Percentiles rank a stretch among this genome's conserved stretches.
Conservation (phyloP, 2,888 invertebrate species). For the Diabrotica balteata region DNA sequence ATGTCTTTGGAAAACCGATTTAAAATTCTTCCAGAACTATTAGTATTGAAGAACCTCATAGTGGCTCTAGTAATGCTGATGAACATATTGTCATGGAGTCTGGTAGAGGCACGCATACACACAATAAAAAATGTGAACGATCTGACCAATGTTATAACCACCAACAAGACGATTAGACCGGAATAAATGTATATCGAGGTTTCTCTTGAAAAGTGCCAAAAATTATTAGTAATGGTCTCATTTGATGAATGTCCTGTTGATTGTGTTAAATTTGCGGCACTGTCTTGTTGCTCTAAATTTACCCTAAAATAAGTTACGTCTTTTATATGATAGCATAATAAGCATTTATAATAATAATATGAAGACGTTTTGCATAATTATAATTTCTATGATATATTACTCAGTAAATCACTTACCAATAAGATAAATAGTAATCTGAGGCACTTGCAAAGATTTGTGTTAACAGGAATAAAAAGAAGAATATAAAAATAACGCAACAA, state of each 20-base stretch:
- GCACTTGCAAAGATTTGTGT: conserved; percentile 80
- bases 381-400: too few relatives aligned
- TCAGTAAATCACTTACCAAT: conserved; percentile 66
- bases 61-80: conserved; percentile 66
- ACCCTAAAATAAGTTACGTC: conserved; percentile 44
- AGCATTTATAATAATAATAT: too few relatives aligned
- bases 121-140: conserved; percentile 64
- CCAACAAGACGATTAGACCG: conserved; percentile 58
- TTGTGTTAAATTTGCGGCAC: conserved; percentile 14
- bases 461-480: conserved; percentile 70
- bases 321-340: too few relatives aligned
- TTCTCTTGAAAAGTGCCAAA: conserved; percentile 55
- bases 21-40: conserved; percentile 68
- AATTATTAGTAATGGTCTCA: conserved; percentile 30
- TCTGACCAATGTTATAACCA: conserved; percentile 60
- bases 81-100: conserved; percentile 64
- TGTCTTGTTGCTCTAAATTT: conserved; percentile 50
- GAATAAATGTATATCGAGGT: conserved; percentile 57
- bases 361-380: too few relatives aligned
- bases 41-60: conserved; percentile 73
- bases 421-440: conserved; percentile 82
- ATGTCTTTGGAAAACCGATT: conserved; percentile 77
- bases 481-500: conserved; percentile 67
- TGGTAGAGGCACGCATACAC: conserved; percentile 64
- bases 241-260: conserved; percentile 5